A percentile compares a stretch with the other conserved stretches of the same genome.
phyloP scores from a whole-genome alignment of 2,888 invertebrate genomes.

The Philereme transversata region DNA sequence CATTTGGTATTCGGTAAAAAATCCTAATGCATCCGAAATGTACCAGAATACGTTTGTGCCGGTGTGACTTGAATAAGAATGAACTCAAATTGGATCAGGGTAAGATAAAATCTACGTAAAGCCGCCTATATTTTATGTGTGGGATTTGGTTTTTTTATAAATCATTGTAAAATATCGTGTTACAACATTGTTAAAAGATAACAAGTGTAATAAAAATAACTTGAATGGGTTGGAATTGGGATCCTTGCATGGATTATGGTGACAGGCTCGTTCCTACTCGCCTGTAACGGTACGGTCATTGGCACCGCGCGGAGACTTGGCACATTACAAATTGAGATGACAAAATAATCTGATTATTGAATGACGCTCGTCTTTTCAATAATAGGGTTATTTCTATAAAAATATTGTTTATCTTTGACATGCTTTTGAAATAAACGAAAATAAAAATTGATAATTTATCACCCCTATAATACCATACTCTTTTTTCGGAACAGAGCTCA shows the following conservation, averaged over 20 bases:
- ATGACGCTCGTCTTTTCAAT: not conserved
- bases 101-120: constrained; percentile 63
- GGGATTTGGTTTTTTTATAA: constrained; percentile 32
- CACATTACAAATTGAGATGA: constrained; percentile 4
- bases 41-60: constrained; percentile 66
- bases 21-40: constrained; percentile 75
- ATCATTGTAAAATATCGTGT: constrained; percentile 14
- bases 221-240: not conserved
- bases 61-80: constrained; percentile 77
- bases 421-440: too few relatives aligned
- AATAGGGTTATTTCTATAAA: not conserved
- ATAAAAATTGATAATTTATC: too few relatives aligned
- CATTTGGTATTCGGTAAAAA: constrained; percentile 50
- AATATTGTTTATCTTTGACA: too few relatives aligned
- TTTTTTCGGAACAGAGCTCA: too few relatives aligned
- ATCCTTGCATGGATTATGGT: constrained; percentile 5
- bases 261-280: constrained; percentile 4
- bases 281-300: constrained; percentile 15
- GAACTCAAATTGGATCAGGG: constrained; percentile 75
- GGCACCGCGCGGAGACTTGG: constrained; percentile 5
- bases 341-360: constrained; percentile 2
- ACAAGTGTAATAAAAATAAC: not conserved
- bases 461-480: too few relatives aligned
- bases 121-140: constrained; percentile 41
- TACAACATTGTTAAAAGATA: not conserved